Conservation (phyloP, 2,113 vertebrate genomes). For the Ciconia maguari region DNA sequence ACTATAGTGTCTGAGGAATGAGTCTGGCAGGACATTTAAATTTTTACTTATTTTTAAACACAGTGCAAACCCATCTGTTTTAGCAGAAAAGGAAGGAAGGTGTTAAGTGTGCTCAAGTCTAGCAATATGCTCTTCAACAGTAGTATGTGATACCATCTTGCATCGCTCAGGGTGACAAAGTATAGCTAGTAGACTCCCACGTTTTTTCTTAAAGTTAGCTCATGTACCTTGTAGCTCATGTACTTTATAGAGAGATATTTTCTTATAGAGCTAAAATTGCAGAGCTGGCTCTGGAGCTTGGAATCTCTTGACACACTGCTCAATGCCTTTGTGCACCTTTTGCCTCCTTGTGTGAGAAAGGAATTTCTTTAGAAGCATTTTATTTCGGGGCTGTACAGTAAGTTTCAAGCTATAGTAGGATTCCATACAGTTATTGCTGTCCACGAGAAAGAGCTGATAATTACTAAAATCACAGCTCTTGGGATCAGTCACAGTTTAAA, state of each 20-base stretch:
- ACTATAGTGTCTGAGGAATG: neutral
- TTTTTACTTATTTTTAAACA: neutral
- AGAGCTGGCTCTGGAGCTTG: neutral
- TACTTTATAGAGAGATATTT: neutral
- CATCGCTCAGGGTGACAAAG: neutral
- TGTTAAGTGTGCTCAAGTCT: neutral
- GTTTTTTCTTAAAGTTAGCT: conserved; percentile 14
- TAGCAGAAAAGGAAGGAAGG: neutral
- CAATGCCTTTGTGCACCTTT: neutral
- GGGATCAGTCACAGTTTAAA: neutral
- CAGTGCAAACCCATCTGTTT: neutral
- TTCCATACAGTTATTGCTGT: neutral
- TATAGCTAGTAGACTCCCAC: neutral
- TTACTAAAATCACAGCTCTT: neutral
- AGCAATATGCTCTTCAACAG: conserved; percentile 4
- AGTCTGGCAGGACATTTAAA: neutral
- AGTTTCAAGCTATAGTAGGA: neutral
- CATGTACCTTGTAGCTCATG: neutral
- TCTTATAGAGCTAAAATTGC: neutral
- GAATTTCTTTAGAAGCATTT: neutral
- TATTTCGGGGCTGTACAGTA: neutral
- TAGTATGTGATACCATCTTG: neutral
- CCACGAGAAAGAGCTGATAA: neutral
- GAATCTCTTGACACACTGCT: neutral
- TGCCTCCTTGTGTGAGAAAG: neutral